Evolutionary conservation across 2,113 vertebrate species (phyloP).

Genomic region (Hymenochirus boettgeri): DNA sequence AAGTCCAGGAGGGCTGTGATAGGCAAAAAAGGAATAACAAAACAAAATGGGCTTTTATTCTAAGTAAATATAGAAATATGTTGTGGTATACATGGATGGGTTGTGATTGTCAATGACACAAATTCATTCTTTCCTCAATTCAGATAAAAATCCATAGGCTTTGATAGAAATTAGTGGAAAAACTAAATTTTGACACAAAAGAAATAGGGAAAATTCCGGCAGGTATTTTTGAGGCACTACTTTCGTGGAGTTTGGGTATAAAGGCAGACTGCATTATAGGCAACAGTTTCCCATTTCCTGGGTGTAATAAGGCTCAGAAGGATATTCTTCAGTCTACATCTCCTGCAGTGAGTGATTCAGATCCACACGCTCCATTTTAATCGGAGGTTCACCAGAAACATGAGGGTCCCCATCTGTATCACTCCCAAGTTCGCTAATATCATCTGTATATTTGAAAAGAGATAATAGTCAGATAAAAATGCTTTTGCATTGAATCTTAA

Average conservation of each 20-base stretch:
- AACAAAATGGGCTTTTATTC: too few relatives aligned
- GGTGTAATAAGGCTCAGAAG: constrained; percentile 13
- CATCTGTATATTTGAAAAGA: constrained; percentile 62
- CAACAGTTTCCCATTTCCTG: not conserved
- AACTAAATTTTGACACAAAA: not conserved
- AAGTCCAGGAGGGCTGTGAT: not conserved
- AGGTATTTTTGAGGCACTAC: constrained; percentile 18
- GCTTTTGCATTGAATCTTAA: too few relatives aligned
- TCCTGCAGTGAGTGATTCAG: constrained; percentile 82
- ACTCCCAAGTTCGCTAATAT: constrained; percentile 67
- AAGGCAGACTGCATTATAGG: constrained; percentile 18
- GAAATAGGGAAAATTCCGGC: not conserved
- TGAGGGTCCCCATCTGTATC: constrained; percentile 60
- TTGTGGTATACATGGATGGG: constrained; percentile 4
- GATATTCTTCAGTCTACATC: constrained; percentile 59
- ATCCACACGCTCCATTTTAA: constrained; percentile 86
- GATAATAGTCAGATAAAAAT: too few relatives aligned
- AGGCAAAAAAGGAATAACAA: not conserved
- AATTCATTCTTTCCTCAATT: not conserved
- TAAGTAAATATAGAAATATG: not conserved
- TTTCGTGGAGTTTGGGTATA: constrained; percentile 3
- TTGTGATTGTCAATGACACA: constrained; percentile 18
- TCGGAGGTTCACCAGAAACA: constrained; percentile 70
- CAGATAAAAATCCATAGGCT: not conserved
- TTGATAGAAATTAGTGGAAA: not conserved